phyloP scores from a whole-genome alignment of 2,797 vertebrate genomes.

The Helostoma temminkii region DNA sequence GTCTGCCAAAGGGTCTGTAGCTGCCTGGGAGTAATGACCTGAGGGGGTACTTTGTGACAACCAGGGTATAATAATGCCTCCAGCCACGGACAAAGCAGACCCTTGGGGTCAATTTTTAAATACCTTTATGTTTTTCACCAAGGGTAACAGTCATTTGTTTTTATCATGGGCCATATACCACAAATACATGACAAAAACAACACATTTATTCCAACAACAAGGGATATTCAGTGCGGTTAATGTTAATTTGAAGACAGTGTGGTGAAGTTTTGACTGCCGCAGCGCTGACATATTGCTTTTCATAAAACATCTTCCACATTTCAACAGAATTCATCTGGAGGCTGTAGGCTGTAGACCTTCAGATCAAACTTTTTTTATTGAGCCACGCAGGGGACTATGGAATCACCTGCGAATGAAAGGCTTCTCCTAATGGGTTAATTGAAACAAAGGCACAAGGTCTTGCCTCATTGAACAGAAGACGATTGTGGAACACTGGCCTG shows the following conservation, averaged over 20 bases:
- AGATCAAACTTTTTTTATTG: slow-evolving; percentile 71
- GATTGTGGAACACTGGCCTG: slow-evolving; percentile 75
- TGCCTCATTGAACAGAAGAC: slow-evolving; percentile 81
- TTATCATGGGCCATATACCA: slow-evolving; percentile 74
- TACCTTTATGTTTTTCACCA: slow-evolving; percentile 87
- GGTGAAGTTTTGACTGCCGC: slow-evolving; percentile 33
- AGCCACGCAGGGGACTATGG: slow-evolving; percentile 61
- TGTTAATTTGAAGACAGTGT: slow-evolving; percentile 54
- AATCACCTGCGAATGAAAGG: slow-evolving; percentile 77
- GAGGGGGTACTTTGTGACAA: slow-evolving; percentile 87
- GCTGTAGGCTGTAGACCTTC: slow-evolving; percentile 65
- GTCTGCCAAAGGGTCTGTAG: slow-evolving; percentile 84
- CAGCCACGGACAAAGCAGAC: slow-evolving; percentile 88
- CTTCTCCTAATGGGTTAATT: slow-evolving; percentile 81
- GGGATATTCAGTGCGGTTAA: slow-evolving; percentile 40
- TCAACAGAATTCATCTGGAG: slow-evolving; percentile 50
- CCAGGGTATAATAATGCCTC: slow-evolving; percentile 87
- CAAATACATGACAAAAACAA: slow-evolving; percentile 50
- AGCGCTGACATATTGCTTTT: slow-evolving; percentile 37
- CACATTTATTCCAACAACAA: slow-evolving; percentile 55
- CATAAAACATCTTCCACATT: slow-evolving; percentile 58
- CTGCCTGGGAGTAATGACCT: slow-evolving; percentile 87
- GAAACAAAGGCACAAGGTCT: slow-evolving; percentile 79
- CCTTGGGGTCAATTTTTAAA: slow-evolving; percentile 89
- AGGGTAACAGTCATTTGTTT: slow-evolving; percentile 84